phyloP scores from a whole-genome alignment of 2,113 vertebrate genomes.

The Trematomus loennbergii region DNA sequence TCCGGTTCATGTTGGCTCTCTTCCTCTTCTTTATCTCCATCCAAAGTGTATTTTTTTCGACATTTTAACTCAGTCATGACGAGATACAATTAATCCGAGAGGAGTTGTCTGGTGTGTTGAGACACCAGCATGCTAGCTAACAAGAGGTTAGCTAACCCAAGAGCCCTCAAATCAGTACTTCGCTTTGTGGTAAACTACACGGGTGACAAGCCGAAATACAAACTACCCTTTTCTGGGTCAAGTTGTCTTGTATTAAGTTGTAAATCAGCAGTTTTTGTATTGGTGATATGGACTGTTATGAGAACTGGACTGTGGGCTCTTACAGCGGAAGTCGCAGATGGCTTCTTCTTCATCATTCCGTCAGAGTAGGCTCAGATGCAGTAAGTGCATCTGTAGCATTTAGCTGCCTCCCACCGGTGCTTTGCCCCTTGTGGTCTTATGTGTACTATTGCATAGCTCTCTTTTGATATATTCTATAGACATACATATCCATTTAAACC shows the following conservation, averaged over 20 bases:
- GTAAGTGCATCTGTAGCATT: too few relatives aligned
- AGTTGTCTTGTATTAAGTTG: background rate
- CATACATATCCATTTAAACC: too few relatives aligned
- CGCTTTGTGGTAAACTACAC: fast-evolving
- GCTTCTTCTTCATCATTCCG: too few relatives aligned
- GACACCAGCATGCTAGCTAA: slow-evolving; percentile 82
- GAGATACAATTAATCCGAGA: slow-evolving; percentile 17
- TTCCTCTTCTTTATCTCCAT: slow-evolving; percentile 37
- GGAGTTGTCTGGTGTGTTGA: background rate
- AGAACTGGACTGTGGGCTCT: background rate
- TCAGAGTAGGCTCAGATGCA: too few relatives aligned
- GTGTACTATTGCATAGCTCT: too few relatives aligned
- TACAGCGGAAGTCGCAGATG: background rate
- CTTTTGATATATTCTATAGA: too few relatives aligned
- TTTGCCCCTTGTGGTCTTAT: too few relatives aligned
- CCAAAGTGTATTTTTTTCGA: slow-evolving; percentile 52
- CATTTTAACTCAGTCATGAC: slow-evolving; percentile 78
- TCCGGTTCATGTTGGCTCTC: slow-evolving; percentile 6
- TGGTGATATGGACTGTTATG: background rate
- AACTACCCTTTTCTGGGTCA: fast-evolving
- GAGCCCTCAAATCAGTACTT: background rate
- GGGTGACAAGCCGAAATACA: background rate
- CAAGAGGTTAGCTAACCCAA: slow-evolving; percentile 16
- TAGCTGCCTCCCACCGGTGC: too few relatives aligned
- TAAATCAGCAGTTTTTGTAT: background rate